A percentile compares a stretch with the other conserved stretches of the same genome.
Conservation (phyloP, 2,797 vertebrate species). For the Crocidura indochinensis region DNA sequence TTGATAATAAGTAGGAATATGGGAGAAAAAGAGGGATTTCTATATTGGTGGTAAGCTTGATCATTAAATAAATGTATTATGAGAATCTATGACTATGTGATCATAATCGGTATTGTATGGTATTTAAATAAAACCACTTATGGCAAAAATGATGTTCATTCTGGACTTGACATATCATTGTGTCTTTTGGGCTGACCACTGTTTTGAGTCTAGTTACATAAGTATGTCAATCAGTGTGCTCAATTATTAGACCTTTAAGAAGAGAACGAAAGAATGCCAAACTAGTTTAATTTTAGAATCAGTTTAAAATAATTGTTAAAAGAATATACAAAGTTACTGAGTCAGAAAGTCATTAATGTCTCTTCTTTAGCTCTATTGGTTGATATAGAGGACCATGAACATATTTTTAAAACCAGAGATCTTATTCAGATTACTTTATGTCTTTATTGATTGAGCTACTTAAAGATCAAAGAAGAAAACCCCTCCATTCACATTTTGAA, state of each 20-base stretch:
- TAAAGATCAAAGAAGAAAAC: no score
- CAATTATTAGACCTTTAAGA: conserved; percentile 22
- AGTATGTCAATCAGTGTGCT: conserved; percentile 24
- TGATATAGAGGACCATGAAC: background rate
- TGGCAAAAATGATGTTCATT: background rate
- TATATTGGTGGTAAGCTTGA: no score
- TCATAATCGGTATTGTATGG: no score
- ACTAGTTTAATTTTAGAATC: conserved; percentile 60
- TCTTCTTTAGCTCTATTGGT: background rate
- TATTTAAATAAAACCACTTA: no score
- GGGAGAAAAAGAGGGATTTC: no score
- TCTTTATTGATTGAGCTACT: no score
- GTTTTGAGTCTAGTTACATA: conserved; percentile 27
- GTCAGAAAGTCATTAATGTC: conserved; percentile 8
- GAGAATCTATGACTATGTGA: no score
- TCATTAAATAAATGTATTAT: no score
- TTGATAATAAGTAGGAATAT: no score
- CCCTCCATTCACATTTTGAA: no score
- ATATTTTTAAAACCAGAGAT: background rate
- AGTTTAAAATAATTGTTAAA: conserved; percentile 53
- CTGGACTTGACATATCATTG: conserved; percentile 1
- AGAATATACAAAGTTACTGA: background rate
- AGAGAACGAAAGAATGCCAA: conserved; percentile 26
- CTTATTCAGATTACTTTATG: no score
- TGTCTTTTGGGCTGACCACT: conserved; percentile 5